Conservation (phyloP, 2,113 vertebrate genomes). For the Podarcis raffonei region DNA sequence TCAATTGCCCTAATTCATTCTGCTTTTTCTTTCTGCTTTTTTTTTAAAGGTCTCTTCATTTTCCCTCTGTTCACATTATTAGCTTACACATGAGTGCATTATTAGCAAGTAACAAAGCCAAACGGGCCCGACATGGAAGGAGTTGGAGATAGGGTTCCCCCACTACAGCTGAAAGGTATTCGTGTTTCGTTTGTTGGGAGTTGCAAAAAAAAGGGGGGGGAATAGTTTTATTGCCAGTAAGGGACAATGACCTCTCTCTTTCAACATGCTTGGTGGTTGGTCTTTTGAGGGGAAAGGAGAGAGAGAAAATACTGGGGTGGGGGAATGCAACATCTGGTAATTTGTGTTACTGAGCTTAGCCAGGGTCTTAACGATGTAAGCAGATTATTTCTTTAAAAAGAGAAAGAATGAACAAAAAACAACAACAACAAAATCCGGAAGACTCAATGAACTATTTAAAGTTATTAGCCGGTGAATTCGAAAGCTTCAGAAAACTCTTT, state of each 20-base stretch:
- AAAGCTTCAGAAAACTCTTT: conserved; percentile 75
- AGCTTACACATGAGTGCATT: conserved; percentile 90
- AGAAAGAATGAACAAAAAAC: conserved; percentile 76
- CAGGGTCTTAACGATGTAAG: conserved; percentile 94
- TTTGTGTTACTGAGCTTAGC: conserved; percentile 95
- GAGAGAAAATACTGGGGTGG: conserved; percentile 65
- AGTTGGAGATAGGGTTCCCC: conserved; percentile 78
- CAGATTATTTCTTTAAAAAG: conserved; percentile 86
- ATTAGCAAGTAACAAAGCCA: conserved; percentile 84
- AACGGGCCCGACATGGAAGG: conserved; percentile 76
- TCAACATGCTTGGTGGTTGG: conserved; percentile 85
- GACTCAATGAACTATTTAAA: conserved; percentile 86
- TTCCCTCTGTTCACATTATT: conserved; percentile 89
- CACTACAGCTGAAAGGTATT: conserved; percentile 83
- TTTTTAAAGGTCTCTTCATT: conserved; percentile 81
- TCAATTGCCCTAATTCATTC: conserved; percentile 91
- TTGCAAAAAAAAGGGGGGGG: conserved; percentile 73
- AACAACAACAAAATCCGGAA: conserved; percentile 83
- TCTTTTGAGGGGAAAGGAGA: conserved; percentile 78
- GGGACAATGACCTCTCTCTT: conserved; percentile 85
- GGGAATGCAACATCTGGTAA: conserved; percentile 94
- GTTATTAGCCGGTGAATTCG: conserved; percentile 80
- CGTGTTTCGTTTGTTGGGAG: conserved; percentile 87
- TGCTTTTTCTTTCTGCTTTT: conserved; percentile 71
- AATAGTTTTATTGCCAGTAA: conserved; percentile 89